Base-by-base conservation (phyloP, 2,113 vertebrate species). In the Mungos mungo region DNA sequence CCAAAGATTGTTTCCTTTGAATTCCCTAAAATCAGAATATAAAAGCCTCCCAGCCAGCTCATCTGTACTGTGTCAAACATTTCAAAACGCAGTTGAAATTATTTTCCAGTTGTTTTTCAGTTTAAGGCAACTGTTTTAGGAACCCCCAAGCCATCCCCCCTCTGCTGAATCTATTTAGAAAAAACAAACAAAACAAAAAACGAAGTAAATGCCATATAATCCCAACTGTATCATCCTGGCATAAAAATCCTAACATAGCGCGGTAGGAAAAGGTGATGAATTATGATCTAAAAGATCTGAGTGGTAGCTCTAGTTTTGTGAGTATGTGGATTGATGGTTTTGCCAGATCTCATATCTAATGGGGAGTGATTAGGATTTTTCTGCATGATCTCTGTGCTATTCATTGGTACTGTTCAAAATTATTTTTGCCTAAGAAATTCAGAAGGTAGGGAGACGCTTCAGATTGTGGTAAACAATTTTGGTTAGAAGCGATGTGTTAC, bases 101-200 rank as follows among this genome's bases (percentile, higher is more conserved):
- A 90, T 93, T 96, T 97, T 93, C 52, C 45, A 27, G 15, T 94
- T 47, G 93, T 41, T 97, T 50, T 66, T 92, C 4, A 84, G 45
- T 76, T 96, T 97, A 74, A 96, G 57, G 33, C 69, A 74, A 98
- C 93, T 93, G 50, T 38, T 89, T 95, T 96, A 84, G 41, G 65
- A 45, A 38, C 7, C 50, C 47, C 41, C 9, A 66, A 72, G 68
- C 4, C 13, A 41, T 6, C 66, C 5, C 10, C 3, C 93, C 35
- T 27, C 27, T 38, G 38, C 14, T 88, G 45, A 85, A 96, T 60
- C 54, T 60, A 41, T 45, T 87, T 85, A 60, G 94, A 25, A 81
- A 89, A 83, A 76, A 54, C 1, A 18, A 97, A 65, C 16, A 90
- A 94, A 90, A 57, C 4, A 27, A 69, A 80, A 74, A 71, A 60